phyloP scores from a whole-genome alignment of 2,113 vertebrate species.

The Chaetodon trifascialis region DNA sequence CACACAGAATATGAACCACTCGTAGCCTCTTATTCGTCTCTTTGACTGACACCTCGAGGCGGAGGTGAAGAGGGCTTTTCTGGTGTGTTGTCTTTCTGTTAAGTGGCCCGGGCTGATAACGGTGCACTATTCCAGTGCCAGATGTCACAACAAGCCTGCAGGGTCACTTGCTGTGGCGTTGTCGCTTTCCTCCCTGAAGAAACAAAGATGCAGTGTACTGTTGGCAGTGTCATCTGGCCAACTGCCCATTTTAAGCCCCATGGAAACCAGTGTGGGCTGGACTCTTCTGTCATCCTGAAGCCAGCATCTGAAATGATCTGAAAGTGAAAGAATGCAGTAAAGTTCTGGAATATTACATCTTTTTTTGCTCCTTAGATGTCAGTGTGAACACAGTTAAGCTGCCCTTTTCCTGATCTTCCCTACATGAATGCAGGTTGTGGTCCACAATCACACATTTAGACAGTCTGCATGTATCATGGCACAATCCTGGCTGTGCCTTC shows the following conservation, averaged over 20 bases:
- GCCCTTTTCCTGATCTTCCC: not conserved
- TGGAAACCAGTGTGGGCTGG: slow-evolving; percentile 42
- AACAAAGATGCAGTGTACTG: slow-evolving; percentile 81
- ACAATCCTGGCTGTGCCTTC: not conserved
- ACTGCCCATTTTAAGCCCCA: slow-evolving; percentile 61
- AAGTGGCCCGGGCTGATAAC: slow-evolving; percentile 71
- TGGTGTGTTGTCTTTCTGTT: slow-evolving; percentile 60
- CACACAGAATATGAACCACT: not conserved
- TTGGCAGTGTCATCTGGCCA: slow-evolving; percentile 79
- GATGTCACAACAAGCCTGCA: slow-evolving; percentile 70
- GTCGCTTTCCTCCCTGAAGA: slow-evolving; percentile 66
- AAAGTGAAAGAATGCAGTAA: not conserved
- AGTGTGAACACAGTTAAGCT: no score
- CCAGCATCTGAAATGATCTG: not conserved
- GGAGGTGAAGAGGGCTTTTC: slow-evolving; percentile 72
- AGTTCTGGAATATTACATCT: not conserved
- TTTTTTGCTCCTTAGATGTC: not conserved
- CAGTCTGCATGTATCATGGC: no score
- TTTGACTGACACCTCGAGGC: slow-evolving; percentile 57
- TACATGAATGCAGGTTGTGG: not conserved
- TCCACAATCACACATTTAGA: not conserved
- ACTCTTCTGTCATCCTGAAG: slow-evolving; percentile 26
- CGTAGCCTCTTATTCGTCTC: slow-evolving; percentile 20
- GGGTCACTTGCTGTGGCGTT: slow-evolving; percentile 66
- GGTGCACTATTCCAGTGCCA: slow-evolving; percentile 69